These are phyloP conservation scores for Zaprionus africanus DNA, from an alignment of 1,140 invertebrate species.

Conservation along the genomic window DNA sequence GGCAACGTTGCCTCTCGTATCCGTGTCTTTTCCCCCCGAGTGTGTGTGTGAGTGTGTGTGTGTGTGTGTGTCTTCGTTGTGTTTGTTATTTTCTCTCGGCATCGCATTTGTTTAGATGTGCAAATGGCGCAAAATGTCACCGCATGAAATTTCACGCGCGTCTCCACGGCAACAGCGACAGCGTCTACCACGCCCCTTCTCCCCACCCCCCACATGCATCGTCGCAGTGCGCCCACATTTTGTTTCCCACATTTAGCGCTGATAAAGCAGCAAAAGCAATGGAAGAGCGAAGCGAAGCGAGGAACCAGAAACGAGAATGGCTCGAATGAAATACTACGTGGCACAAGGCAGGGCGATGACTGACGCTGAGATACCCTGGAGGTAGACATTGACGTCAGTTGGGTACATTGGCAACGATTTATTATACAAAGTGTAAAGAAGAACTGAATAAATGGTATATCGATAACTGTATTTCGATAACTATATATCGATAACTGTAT, in stretches of 20 bases:
- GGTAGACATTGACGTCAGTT: background rate
- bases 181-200: slow-evolving; percentile 19
- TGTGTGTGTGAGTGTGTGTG: background rate
- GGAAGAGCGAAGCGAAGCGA: slow-evolving; percentile 3
- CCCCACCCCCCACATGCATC: background rate
- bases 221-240: slow-evolving; percentile 53
- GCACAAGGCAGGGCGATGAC: background rate
- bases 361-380: slow-evolving; percentile 6
- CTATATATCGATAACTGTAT: background rate
- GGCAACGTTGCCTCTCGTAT: slow-evolving; percentile 25
- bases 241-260: slow-evolving; percentile 36
- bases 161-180: slow-evolving; percentile 1
- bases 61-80: slow-evolving; percentile 5
- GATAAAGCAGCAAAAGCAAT: slow-evolving; percentile 44
- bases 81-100: background rate
- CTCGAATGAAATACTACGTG: slow-evolving; percentile 8
- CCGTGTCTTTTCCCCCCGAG: background rate
- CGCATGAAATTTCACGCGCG: slow-evolving; percentile 28
- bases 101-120: slow-evolving; percentile 5
- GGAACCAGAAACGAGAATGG: slow-evolving; percentile 27
- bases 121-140: slow-evolving; percentile 25
- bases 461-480: too few relatives aligned
- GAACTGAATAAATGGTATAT: too few relatives aligned
- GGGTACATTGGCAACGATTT: background rate
- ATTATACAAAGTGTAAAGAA: too few relatives aligned